Conservation (phyloP, 2,888 invertebrate genomes). For the Petrolisthes manimaculis region DNA sequence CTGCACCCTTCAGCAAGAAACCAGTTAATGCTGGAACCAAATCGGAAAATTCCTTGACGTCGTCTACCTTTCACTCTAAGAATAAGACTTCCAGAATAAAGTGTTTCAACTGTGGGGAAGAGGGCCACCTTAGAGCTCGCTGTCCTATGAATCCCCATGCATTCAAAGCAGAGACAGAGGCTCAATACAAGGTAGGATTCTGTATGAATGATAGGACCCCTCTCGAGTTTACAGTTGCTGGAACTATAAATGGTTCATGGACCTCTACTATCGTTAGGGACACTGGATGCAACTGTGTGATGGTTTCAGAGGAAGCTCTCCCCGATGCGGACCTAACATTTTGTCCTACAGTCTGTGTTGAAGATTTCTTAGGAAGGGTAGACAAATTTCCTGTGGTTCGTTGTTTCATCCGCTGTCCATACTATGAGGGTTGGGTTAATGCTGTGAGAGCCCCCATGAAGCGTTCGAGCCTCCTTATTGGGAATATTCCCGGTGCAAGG, state of each 20-base stretch:
- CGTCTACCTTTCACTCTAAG: neutral
- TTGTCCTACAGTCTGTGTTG: neutral
- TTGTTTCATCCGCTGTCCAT: neutral
- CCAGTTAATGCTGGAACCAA: too few species aligned
- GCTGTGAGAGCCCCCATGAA: slow-evolving; percentile 10
- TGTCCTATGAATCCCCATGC: slow-evolving; percentile 19
- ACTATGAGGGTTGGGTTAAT: neutral
- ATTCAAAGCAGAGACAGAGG: neutral
- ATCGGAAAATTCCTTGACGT: too few species aligned
- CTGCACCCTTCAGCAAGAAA: neutral
- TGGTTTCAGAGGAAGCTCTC: slow-evolving; percentile 10
- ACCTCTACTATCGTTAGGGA: neutral
- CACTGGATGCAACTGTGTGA: slow-evolving; percentile 19
- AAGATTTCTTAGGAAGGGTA: neutral
- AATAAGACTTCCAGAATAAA: neutral
- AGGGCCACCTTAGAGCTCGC: neutral
- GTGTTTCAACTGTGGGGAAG: slow-evolving; percentile 26
- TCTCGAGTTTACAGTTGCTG: neutral
- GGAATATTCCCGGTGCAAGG: neutral
- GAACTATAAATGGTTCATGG: slow-evolving; percentile 19
- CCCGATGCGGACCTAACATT: neutral
- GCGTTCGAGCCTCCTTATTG: slow-evolving; percentile 11
- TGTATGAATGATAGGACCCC: neutral
- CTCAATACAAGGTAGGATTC: neutral
- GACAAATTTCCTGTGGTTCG: slow-evolving; percentile 4